Evolutionary conservation across 2,888 invertebrate genomes (phyloP), one percentile per base, ranked within the genome.

Genomic region (Trichacis sp.): DNA sequence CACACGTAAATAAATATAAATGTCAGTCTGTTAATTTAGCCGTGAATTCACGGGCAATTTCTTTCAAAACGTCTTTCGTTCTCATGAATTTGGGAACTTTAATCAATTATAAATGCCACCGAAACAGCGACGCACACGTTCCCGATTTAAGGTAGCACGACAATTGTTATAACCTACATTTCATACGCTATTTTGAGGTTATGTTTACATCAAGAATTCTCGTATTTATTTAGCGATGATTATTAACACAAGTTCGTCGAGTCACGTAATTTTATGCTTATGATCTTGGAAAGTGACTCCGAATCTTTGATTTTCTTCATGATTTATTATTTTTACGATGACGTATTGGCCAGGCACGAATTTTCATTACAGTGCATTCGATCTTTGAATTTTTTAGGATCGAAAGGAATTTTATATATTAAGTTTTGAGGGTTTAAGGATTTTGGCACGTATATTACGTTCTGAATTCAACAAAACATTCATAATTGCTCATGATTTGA

Each of bases 71-170:
- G n/a, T n/a, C n/a, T n/a, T n/a, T n/a, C n/a, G n/a, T n/a, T n/a
- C 15, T n/a, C 15, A 40, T 40, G 40, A 40, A 40, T 15, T 40
- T 15, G 14, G 6, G 40, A 4, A 40, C 15, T 40, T 33, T 15
- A 1, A 15, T 40, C 45, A 12, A 38, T 48, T 33, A 54, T 72
- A 78, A 76, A 82, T 81, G 81, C 74, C 79, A 64, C 70, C 78
- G 33, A 77, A 77, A 68, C 76, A 77, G 57, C 77, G 68, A 64
- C 76, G 74, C 70, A 68, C 68, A 24, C 77, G 77, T 45, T 74
- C 79, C 46, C 75, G 79, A 70, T 80, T 80, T 64, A 81, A 82
- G 80, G 82, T 82, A 80, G 36, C 59, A 11, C 8, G 18, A 9
- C 4, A 50, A n/a, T n/a, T n/a, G n/a, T n/a, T 30, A 17, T 51